These are phyloP conservation scores for Callochromis pleurospilus DNA, from an alignment of 2,113 vertebrate genomes.

Conservation along the genomic window DNA sequence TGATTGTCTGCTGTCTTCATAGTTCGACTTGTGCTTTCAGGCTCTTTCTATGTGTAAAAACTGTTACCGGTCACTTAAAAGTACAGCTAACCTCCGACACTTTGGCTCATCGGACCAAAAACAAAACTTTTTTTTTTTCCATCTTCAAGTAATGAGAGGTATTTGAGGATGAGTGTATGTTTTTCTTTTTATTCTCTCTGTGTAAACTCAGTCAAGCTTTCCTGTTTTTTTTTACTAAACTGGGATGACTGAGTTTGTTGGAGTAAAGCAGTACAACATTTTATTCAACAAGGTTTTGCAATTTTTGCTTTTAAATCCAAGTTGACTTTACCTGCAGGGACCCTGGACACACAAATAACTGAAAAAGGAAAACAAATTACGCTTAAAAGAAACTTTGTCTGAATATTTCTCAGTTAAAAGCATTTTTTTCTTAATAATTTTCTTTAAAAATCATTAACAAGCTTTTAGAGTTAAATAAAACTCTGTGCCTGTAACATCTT, in stretches of 20 bases:
- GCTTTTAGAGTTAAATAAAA: background rate
- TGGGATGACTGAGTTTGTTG: background rate
- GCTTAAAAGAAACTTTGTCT: background rate
- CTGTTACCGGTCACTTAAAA: rapidly evolving
- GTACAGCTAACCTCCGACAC: background rate
- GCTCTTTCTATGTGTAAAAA: background rate
- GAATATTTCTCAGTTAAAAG: background rate
- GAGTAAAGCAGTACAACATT: background rate
- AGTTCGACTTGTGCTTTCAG: background rate
- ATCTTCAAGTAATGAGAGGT: background rate
- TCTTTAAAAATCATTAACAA: background rate
- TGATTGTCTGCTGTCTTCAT: background rate
- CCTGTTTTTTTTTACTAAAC: background rate
- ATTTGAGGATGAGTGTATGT: background rate
- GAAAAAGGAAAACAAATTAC: background rate
- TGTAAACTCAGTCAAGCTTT: background rate
- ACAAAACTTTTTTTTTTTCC: background rate
- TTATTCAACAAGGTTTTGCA: background rate
- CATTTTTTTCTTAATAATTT: rapidly evolving
- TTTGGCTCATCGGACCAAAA: background rate
- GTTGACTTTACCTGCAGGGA: background rate
- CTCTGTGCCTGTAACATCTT: background rate
- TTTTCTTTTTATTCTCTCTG: background rate
- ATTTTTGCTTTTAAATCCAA: background rate
- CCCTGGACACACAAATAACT: rapidly evolving